Conservation (phyloP, 2,113 vertebrate genomes). For the Circaetus cinerascens region DNA sequence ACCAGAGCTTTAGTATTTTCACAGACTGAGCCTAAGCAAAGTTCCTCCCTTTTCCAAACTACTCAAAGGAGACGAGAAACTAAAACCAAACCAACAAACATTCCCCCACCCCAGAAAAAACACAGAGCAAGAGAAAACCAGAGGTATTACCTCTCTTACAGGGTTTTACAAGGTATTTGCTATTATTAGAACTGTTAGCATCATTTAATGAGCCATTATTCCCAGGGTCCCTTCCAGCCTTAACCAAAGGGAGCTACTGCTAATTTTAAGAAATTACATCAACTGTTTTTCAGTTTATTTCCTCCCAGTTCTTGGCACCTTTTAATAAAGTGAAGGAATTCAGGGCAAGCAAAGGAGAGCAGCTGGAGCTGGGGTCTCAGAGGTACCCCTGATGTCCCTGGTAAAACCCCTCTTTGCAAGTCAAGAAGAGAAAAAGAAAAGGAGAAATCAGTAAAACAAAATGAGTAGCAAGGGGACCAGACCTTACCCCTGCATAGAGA, state of each 20-base stretch:
- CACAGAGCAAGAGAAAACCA: not conserved
- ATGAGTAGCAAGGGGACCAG: not conserved
- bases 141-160: not conserved
- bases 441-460: not conserved
- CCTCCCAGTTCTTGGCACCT: not conserved
- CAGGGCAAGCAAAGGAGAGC: not conserved
- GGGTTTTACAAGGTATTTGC: not conserved
- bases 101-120: not conserved
- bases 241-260: not conserved
- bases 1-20: not conserved
- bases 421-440: not conserved
- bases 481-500: not conserved
- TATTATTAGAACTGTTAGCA: not conserved
- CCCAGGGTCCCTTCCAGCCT: not conserved
- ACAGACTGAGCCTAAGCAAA: not conserved
- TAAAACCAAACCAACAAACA: not conserved
- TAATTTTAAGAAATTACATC: not conserved
- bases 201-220: not conserved
- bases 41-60: not conserved
- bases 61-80: not conserved
- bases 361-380: not conserved
- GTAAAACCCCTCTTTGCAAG: not conserved
- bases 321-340: not conserved
- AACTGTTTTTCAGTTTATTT: not conserved
- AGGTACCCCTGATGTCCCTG: rapidly evolving